These are phyloP conservation scores for Andricus curvator DNA, from an alignment of 2,888 invertebrate genomes.

Conservation along the genomic window DNA sequence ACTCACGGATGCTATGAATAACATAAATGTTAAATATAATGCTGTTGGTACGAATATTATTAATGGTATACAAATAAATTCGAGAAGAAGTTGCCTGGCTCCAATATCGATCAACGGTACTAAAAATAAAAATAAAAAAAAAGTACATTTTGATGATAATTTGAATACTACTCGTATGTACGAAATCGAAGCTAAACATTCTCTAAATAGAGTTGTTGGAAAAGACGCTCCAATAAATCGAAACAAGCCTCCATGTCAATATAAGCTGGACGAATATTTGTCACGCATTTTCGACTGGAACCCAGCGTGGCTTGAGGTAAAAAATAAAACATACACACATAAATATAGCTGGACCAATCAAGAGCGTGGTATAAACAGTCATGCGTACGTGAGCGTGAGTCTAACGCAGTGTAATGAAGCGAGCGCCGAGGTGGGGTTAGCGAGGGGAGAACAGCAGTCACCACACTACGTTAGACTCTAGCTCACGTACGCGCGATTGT, in stretches of 20 bases:
- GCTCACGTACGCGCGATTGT: too few relatives aligned
- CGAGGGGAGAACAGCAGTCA: too few relatives aligned
- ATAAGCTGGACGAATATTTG: conserved; percentile 76
- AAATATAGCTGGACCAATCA: too few relatives aligned
- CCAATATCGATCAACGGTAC: neutral
- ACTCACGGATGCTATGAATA: conserved; percentile 24
- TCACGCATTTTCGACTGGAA: conserved; percentile 83
- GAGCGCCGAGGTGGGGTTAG: too few relatives aligned
- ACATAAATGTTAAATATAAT: neutral
- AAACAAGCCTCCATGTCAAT: conserved; percentile 5
- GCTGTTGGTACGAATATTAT: neutral
- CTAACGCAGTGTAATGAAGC: too few relatives aligned
- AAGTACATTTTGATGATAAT: conserved; percentile 40
- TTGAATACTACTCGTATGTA: conserved; percentile 50
- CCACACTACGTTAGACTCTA: too few relatives aligned
- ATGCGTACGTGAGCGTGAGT: too few relatives aligned
- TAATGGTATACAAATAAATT: neutral
- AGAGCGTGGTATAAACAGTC: too few relatives aligned
- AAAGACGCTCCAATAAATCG: conserved; percentile 66
- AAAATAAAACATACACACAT: neutral
- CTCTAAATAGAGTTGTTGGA: conserved; percentile 61
- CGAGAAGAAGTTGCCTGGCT: conserved; percentile 6
- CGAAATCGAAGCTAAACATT: conserved; percentile 60
- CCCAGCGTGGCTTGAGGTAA: conserved; percentile 82
- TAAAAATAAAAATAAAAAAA: conserved; percentile 24